Conservation (phyloP, 1,140 invertebrate genomes). For the Sminthurinus signatus region DNA sequence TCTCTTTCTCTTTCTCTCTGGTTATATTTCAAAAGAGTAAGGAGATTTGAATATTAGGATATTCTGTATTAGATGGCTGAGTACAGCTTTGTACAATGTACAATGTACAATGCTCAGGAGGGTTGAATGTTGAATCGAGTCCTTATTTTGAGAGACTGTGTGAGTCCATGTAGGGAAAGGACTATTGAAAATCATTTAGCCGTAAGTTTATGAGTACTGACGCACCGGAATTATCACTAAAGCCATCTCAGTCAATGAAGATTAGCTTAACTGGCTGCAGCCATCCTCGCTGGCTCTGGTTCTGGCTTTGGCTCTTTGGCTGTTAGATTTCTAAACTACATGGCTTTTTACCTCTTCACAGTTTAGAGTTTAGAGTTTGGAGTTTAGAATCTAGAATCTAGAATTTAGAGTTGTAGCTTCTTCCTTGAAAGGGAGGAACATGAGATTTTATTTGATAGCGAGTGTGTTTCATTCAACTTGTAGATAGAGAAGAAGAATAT, state of each 20-base stretch:
- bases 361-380: too few species aligned
- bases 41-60: conserved; percentile 9
- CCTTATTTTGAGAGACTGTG: too few species aligned
- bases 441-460: conserved; percentile 27
- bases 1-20: neutral
- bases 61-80: too few species aligned
- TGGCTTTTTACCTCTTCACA: too few species aligned
- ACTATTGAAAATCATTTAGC: conserved; percentile 40
- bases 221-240: conserved; percentile 31
- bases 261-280: conserved; percentile 24
- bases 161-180: conserved; percentile 33
- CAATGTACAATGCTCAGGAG: too few species aligned
- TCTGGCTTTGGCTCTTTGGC: neutral
- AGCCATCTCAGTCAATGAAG: conserved; percentile 31
- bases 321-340: too few species aligned
- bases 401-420: too few species aligned
- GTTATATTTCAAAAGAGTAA: neutral
- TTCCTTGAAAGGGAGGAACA: conserved; percentile 28
- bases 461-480: conserved; percentile 26
- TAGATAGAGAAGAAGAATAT: too few species aligned
- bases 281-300: too few species aligned
- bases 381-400: too few species aligned
- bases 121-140: too few species aligned
- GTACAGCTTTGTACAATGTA: too few species aligned
- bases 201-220: conserved; percentile 39